These are phyloP conservation scores for Teleogryllus occipitalis DNA, from an alignment of 1,140 invertebrate genomes.

Conservation along the genomic window DNA sequence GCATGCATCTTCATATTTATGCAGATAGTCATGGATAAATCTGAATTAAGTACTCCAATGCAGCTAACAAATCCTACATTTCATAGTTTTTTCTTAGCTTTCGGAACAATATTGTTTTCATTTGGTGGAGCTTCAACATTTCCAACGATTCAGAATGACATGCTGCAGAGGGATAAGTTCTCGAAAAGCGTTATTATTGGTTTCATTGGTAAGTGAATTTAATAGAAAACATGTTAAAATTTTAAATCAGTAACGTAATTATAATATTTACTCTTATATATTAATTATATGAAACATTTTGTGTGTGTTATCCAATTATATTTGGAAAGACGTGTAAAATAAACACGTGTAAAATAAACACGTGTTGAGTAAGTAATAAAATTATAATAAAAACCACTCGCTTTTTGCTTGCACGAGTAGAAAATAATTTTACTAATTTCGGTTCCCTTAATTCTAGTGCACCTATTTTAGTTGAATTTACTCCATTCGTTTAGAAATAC, in stretches of 20 bases:
- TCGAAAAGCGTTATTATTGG: constrained; percentile 42
- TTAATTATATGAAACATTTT: not conserved
- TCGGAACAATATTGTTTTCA: constrained; percentile 55
- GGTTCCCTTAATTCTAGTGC: too few species aligned
- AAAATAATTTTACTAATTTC: too few species aligned
- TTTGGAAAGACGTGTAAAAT: not conserved
- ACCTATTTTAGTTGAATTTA: too few species aligned
- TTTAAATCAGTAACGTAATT: not conserved
- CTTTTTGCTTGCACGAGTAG: too few species aligned
- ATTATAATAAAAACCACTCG: too few species aligned
- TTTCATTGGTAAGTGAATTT: constrained; percentile 38
- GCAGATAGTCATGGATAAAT: constrained; percentile 43
- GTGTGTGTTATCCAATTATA: not conserved
- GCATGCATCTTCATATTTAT: constrained; percentile 50
- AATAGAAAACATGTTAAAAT: not conserved
- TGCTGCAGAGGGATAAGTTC: constrained; percentile 49
- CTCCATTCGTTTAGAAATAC: too few species aligned
- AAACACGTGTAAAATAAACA: not conserved
- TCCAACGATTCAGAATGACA: constrained; percentile 63
- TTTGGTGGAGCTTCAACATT: constrained; percentile 59
- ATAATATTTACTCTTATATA: not conserved
- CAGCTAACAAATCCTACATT: constrained; percentile 31
- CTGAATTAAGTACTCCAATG: constrained; percentile 32
- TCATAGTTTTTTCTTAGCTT: constrained; percentile 50
- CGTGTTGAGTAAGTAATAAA: not conserved